Base-by-base conservation (phyloP, 2,888 invertebrate species). In the Amphipyra berbera region DNA sequence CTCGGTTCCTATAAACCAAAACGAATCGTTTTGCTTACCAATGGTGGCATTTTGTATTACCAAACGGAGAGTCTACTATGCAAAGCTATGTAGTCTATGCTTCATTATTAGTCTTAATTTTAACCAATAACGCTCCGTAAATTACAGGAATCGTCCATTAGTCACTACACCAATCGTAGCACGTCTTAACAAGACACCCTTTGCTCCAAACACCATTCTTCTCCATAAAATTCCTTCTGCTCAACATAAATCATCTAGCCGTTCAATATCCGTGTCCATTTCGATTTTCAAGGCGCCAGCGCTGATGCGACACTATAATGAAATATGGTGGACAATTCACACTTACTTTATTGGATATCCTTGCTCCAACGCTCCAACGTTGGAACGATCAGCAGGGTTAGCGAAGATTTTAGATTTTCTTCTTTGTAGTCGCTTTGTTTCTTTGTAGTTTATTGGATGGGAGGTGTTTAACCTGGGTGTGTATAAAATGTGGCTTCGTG, bases 241-340 rank as follows among this genome's bases (percentile, higher is more conserved):
- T 45, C 30, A 14, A 37, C 30, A 65, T 77, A 78, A 77, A 78
- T 74, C 75, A 74, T 77, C 75, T 33, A 69, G 50, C 46, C 44
- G 44, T 69, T 71, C 64, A 78, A 79, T 79, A 80, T 80, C 76
- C 52, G 53, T 68, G 70, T 48, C 63, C 66, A 62, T 78, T 70
- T 61, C 71, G 72, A 69, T 77, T 74, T 65, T 63, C 68, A 74
- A 65, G 69, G 58, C 68, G 61, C 54, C 60, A 56, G 52, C 35
- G 72, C 81, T 78, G 81, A 82, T 70, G 57, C 69, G 61, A 67
- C 72, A 57, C 48, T 68, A 76, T 76, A 81, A 81, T 82, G 79
- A 82, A 76, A 82, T 76, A 82, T 81, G 67, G 69, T 70, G 66
- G 67, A 70, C 65, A 63, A 76, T 72, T 74, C 62, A 68, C 69